A percentile compares a stretch with the other conserved stretches of the same genome.
Evolutionary conservation across 2,888 invertebrate genomes (phyloP).

Genomic region (Scaptomyza parva): DNA sequence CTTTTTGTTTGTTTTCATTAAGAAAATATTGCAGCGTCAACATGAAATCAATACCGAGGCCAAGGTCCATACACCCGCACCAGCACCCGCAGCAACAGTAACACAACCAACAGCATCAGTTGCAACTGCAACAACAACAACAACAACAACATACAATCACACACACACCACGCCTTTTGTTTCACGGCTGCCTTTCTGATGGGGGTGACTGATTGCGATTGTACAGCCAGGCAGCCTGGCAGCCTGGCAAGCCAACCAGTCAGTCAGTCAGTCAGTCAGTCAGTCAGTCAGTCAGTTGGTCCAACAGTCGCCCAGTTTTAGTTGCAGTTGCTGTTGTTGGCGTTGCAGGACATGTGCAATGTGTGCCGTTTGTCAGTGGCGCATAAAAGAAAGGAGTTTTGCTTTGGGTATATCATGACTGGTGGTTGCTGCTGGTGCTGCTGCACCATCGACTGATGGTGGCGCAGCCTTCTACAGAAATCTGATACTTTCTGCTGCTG

Average conservation of each 20-base stretch:
- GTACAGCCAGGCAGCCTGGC: conserved; percentile 66
- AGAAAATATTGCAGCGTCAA: conserved; percentile 81
- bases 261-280: conserved; percentile 18
- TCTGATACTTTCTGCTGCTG: conserved; percentile 72
- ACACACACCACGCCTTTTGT: conserved; percentile 67
- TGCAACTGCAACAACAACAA: conserved; percentile 26
- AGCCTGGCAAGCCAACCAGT: no score
- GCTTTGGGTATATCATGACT: conserved; percentile 49
- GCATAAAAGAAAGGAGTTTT: conserved; percentile 80
- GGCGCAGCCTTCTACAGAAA: conserved; percentile 67
- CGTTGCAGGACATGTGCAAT: conserved; percentile 76
- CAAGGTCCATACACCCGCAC: conserved; percentile 65
- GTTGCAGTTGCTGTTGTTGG: conserved; percentile 32
- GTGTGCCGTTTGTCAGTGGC: conserved; percentile 81
- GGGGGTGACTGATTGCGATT: conserved; percentile 79
- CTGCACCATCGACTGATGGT: conserved; percentile 40
- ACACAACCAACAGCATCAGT: conserved; percentile 58
- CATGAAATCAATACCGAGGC: conserved; percentile 79
- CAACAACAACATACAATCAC: conserved; percentile 18
- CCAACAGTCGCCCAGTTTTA: conserved; percentile 38
- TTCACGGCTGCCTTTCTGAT: conserved; percentile 78
- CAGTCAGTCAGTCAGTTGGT: conserved; percentile 18
- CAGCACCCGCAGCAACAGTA: conserved; percentile 51
- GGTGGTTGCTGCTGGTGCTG: conserved; percentile 34
- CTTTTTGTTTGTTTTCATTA: conserved; percentile 80